Base-by-base conservation (phyloP, 2,888 invertebrate genomes). In the Agrochola litura region DNA sequence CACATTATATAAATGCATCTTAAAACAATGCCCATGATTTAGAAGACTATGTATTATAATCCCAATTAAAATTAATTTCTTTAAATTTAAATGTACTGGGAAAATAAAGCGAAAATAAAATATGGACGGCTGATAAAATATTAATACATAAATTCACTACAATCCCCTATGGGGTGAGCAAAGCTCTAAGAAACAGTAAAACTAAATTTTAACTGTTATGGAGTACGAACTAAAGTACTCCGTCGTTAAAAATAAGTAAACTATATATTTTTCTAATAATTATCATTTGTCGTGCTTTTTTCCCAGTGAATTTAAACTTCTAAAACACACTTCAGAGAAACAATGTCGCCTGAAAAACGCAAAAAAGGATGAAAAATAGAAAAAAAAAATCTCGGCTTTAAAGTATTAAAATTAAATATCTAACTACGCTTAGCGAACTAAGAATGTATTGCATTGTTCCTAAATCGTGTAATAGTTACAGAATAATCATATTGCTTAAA, bases 381-480 rank as follows among this genome's bases (percentile, higher is more conserved):
- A 90, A 88, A 85, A 85, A 85, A 88, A 87, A 90, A 90, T 91
- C 90, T 92, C 90, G 85, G 83, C 89, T 90, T 88, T 87, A 91
- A 89, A 89, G 82, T 90, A 89, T 89, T 90, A 91, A 90, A 92
- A 91, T 92, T 90, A 92, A 91, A 92, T 91, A 90, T 89, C 92
- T 93, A 94, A 92, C 92, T 93, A 93, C 92, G 91, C 94, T 93
- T 94, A 94, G 83, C 85, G 78, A 86, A 89, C 92, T 94, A 94
- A 86, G 93, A 94, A 94, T 94, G 93, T 95, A 94, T 95, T 95
- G 95, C 94, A 94, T 94, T 93, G 93, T 92, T 93, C 92, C 91
- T 92, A 87, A 82, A 80, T 89, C 86, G 89, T 88, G 89, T 90
- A 89, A 89, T 88, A 89, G 85, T 90, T 89, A 86, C 86, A 87